Conservation (phyloP, 2,888 invertebrate species). For the Tetragonisca angustula region DNA sequence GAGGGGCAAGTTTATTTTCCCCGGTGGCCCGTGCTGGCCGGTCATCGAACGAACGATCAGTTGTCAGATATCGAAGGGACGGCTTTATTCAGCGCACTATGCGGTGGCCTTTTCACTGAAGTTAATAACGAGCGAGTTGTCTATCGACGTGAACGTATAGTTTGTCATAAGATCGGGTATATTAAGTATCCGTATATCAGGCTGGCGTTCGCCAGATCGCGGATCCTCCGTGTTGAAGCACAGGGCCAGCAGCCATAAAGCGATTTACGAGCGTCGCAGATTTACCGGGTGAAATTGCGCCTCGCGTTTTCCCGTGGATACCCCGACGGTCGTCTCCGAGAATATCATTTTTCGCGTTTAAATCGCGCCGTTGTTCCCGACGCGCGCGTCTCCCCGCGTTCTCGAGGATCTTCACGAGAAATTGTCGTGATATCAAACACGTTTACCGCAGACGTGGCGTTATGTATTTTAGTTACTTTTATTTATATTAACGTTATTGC, state of each 20-base stretch:
- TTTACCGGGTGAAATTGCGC: slow-evolving; percentile 69
- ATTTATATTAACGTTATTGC: too few species aligned
- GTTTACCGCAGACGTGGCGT: not conserved
- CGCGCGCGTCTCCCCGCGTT: not conserved
- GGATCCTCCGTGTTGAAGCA: slow-evolving; percentile 33
- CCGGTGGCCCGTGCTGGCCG: not conserved
- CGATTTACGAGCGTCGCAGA: slow-evolving; percentile 73
- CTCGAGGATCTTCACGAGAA: slow-evolving; percentile 1
- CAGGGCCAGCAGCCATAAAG: slow-evolving; percentile 66
- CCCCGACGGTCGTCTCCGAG: slow-evolving; percentile 59
- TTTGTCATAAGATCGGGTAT: slow-evolving; percentile 52
- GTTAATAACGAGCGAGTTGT: slow-evolving; percentile 55
- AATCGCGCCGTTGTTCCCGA: slow-evolving; percentile 53
- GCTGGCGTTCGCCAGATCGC: slow-evolving; percentile 23
- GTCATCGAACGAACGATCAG: slow-evolving; percentile 36
- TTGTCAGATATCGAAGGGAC: slow-evolving; percentile 33
- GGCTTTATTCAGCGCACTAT: slow-evolving; percentile 24
- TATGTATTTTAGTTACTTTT: too few species aligned
- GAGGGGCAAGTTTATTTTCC: slow-evolving; percentile 15
- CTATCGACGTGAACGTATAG: slow-evolving; percentile 55
- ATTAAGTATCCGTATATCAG: slow-evolving; percentile 62
- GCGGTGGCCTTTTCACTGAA: slow-evolving; percentile 40
- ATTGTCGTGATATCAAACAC: slow-evolving; percentile 38
- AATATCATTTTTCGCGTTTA: slow-evolving; percentile 70
- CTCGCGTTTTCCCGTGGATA: slow-evolving; percentile 58